Evolutionary conservation across 2,113 vertebrate genomes (phyloP), one percentile per base, ranked within the genome.

Genomic region (Calonectris borealis): DNA sequence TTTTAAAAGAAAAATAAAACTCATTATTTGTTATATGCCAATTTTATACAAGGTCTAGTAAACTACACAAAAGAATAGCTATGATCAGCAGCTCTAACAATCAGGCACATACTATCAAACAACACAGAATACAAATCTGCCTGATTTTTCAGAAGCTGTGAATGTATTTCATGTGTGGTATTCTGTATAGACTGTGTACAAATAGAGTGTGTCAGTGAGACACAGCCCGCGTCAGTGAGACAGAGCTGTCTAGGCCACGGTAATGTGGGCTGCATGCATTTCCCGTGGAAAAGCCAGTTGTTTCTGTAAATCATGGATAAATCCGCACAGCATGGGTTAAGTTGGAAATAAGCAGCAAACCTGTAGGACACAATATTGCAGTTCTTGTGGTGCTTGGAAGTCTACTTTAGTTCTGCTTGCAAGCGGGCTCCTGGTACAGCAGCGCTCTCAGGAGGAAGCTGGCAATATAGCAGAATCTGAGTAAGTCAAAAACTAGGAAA

Each of bases 401-500:
- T 26, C 16, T 76, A 12, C 75, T 61, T 66, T 36, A 40, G 38
- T 48, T 60, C 48, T 22, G 2, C 3, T 44, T 22, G 46, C 2
- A 2, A n/a, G 18, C 83, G 24, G 55, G 96, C 94, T 96, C 49
- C 58, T 83, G 84, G 93, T 98, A 85, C 98, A 84, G 95, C 97
- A 98, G 98, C 80, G 93, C 97, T 68, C 96, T 97, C 98, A 95
- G 96, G 97, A 98, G 98, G 97, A 72, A 34, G 21, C 91, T 58
- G 34, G 51, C 36, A 60, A 85, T 71, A 96, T 64, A 94, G 97
- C 98, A 97, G 40, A 44, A 62, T 75, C 76, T 58, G 77, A 62
- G 1, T 64, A 76, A 68, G 77, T 77, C 1, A 58, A 44, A 91
- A 78, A 42, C 64, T 46, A 68, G 38, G 13, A 22, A 13, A 66